phyloP scores from a whole-genome alignment of 1,140 invertebrate genomes.

The Eubasilissa regina region DNA sequence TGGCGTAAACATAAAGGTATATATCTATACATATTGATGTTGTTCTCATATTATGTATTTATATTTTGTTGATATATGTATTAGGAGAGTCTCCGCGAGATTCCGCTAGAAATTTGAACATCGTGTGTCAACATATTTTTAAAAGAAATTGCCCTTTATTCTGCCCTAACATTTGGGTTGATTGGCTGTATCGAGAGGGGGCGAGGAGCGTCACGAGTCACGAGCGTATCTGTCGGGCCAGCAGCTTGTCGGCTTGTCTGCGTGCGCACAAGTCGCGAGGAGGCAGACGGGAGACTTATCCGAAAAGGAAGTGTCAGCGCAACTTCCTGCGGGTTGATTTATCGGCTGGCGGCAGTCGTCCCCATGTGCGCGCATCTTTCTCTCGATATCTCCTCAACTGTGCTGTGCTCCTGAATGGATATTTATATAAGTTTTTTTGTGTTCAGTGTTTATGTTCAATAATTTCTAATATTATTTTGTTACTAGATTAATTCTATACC shows the following conservation, averaged over 20 bases:
- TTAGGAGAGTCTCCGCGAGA: too few relatives aligned
- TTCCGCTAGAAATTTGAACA: too few relatives aligned
- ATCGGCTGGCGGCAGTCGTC: slow-evolving; percentile 50
- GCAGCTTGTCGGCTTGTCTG: slow-evolving; percentile 33
- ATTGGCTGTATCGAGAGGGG: slow-evolving; percentile 17
- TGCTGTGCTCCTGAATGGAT: slow-evolving; percentile 9
- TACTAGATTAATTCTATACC: too few relatives aligned
- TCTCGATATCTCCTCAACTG: neutral
- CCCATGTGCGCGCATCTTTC: slow-evolving; percentile 55
- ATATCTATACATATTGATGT: too few relatives aligned
- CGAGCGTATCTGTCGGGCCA: slow-evolving; percentile 18
- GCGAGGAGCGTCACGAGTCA: neutral
- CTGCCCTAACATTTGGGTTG: neutral
- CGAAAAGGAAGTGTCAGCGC: slow-evolving; percentile 56
- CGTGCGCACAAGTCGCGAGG: slow-evolving; percentile 6
- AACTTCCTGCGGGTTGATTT: slow-evolving; percentile 59
- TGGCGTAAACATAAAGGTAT: too few relatives aligned
- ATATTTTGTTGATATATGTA: too few relatives aligned
- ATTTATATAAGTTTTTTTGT: too few relatives aligned
- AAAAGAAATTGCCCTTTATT: neutral
- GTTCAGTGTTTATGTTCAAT: too few relatives aligned
- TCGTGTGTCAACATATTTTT: too few relatives aligned
- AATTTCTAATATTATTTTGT: too few relatives aligned
- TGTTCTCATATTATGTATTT: too few relatives aligned
- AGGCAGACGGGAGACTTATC: slow-evolving; percentile 42